Conservation (phyloP, 2,797 vertebrate genomes). For the Neopelma chrysocephalum region DNA sequence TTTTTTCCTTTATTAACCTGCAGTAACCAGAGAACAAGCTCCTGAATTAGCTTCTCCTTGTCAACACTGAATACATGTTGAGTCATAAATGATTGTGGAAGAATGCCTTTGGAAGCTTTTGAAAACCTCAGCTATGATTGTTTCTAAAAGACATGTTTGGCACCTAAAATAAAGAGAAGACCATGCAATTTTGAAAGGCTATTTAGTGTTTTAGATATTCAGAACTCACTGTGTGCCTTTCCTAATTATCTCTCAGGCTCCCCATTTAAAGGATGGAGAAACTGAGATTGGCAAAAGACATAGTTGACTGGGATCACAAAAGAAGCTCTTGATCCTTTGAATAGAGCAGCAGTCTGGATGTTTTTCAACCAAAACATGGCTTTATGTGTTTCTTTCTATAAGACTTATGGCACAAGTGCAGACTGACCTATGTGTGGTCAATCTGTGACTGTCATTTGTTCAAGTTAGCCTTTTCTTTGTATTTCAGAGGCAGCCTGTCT, state of each 20-base stretch:
- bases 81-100: background rate
- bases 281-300: background rate
- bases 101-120: background rate
- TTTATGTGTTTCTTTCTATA: background rate
- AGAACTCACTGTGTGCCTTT: background rate
- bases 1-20: conserved; percentile 3
- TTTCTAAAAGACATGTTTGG: background rate
- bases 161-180: background rate
- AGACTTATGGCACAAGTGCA: background rate
- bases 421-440: background rate
- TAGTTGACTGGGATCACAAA: background rate
- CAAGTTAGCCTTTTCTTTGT: background rate
- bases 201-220: background rate
- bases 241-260: background rate
- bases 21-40: background rate
- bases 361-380: background rate
- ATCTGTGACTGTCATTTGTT: background rate
- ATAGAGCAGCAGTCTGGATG: background rate
- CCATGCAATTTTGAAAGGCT: background rate
- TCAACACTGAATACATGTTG: background rate
- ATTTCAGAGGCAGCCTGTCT: background rate
- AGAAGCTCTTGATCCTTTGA: background rate
- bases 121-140: background rate
- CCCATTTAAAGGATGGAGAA: background rate
- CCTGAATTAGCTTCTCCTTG: conserved; percentile 31